Evolutionary conservation across 2,888 invertebrate genomes (phyloP).

Genomic region (Eristalis pertinax): DNA sequence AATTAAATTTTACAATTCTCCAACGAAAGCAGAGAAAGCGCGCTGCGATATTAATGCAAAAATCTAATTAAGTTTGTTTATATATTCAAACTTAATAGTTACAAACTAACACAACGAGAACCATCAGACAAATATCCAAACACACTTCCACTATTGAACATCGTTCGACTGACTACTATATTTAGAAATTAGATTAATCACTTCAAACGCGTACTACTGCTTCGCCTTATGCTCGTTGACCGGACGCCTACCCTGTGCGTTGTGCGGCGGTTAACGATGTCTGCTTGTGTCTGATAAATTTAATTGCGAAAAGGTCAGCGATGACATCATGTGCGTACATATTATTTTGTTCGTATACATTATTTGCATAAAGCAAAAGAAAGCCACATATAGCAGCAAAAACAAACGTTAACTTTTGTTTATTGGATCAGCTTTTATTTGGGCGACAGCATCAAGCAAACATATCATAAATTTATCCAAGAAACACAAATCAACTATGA

Average conservation of each 20-base stretch:
- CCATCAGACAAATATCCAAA: not conserved
- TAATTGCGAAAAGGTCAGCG: slow-evolving; percentile 54
- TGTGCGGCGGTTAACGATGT: not conserved
- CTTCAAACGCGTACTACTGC: slow-evolving; percentile 7
- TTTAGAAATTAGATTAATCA: slow-evolving; percentile 59
- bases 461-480: slow-evolving; percentile 4
- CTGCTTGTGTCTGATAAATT: slow-evolving; percentile 12
- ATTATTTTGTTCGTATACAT: not conserved
- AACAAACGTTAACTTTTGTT: slow-evolving; percentile 15
- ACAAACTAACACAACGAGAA: not conserved
- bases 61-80: slow-evolving; percentile 17
- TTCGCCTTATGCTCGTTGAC: slow-evolving; percentile 3
- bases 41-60: slow-evolving; percentile 1
- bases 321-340: slow-evolving; percentile 49
- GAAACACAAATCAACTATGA: slow-evolving; percentile 3
- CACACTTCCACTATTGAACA: slow-evolving; percentile 27
- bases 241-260: slow-evolving; percentile 12
- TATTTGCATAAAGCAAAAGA: slow-evolving; percentile 13
- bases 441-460: not conserved
- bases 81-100: not conserved
- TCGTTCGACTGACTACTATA: slow-evolving; percentile 36
- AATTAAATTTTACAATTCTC: not conserved
- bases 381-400: not conserved
- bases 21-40: slow-evolving; percentile 19
- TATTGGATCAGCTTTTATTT: not conserved